A percentile compares a stretch with the other conserved stretches of the same genome.
Evolutionary conservation across 2,113 vertebrate genomes (phyloP).

Genomic region (Emberiza fucata): DNA sequence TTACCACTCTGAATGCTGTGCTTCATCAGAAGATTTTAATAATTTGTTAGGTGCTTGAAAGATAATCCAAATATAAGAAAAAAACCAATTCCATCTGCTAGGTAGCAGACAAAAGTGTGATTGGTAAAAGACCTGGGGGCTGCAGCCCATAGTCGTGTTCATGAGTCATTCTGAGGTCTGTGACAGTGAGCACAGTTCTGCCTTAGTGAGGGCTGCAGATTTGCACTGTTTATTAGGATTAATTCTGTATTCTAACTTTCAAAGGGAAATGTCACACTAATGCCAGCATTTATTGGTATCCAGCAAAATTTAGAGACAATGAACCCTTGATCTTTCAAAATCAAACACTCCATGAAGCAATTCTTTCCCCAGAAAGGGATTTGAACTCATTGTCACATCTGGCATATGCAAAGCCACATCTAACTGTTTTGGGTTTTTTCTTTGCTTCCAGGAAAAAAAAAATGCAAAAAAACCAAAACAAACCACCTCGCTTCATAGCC

Average conservation of each 20-base stretch:
- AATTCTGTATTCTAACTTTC: not conserved
- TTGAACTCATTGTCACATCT: conserved; percentile 44
- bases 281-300: conserved; percentile 44
- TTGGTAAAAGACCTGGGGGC: not conserved
- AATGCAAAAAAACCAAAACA: not conserved
- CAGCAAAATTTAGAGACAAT: conserved; percentile 22
- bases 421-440: not conserved
- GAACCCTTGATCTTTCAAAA: conserved; percentile 29
- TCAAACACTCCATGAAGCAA: conserved; percentile 28
- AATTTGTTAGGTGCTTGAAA: not conserved
- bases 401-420: conserved; percentile 40
- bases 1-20: not conserved
- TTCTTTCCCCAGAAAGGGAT: conserved; percentile 15
- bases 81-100: not conserved
- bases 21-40: not conserved
- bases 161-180: not conserved
- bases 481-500: not conserved
- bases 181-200: not conserved
- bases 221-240: not conserved
- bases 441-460: conserved; percentile 24
- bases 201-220: not conserved
- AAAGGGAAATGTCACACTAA: conserved; percentile 41
- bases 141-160: not conserved
- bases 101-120: not conserved
- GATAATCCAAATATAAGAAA: not conserved